Base-by-base conservation (phyloP, 1,140 invertebrate species). In the Orius insidiosus region DNA sequence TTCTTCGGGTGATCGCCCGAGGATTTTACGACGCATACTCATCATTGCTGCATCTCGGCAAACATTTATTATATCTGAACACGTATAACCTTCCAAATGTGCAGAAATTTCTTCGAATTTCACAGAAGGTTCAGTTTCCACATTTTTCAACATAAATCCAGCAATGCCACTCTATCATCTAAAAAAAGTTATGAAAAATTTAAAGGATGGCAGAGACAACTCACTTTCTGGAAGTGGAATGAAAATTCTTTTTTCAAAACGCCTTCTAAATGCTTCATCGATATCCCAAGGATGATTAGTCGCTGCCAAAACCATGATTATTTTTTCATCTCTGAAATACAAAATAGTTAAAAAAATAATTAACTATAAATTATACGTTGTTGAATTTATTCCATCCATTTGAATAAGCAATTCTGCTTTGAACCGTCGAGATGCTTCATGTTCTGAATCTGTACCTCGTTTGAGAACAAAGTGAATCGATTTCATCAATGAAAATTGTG, bases 211-310 rank as follows among this genome's bases (percentile, higher is more conserved):
- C n/a, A n/a, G n/a, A n/a, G n/a, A n/a, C 19, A 19, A 53, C 49
- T 52, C 56, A 75, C 72, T 60, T 54, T 68, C 68, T 10, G 78
- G 78, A 37, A 81, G 61, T 19, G 77, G 76, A 54, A 81, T 78
- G 59, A 80, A 81, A 46, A 82, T 74, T 54, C 79, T 59, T 57
- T 80, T 81, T 54, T 81, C 78, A 48, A 81, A 67, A 42, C 78
- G 60, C 52, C 78, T 62, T 41, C 76, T 58, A 34, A 80, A 64
- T 15, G 77, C 79, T 54, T 80, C 78, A 55, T 82, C 78, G 39
- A 81, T 65, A 54, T 78, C 75, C 78, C 78, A 82, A 2, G 78
- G 79, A 60, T 77, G 77, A 59, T 81, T 81, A 3, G 78, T 82
- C 9, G 78, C 79, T 31, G 74, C 77, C 9, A 80, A 58, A 5